Evolutionary conservation across 2,888 invertebrate genomes (phyloP), one percentile per base, ranked within the genome.

Genomic region (Baccha elongata): DNA sequence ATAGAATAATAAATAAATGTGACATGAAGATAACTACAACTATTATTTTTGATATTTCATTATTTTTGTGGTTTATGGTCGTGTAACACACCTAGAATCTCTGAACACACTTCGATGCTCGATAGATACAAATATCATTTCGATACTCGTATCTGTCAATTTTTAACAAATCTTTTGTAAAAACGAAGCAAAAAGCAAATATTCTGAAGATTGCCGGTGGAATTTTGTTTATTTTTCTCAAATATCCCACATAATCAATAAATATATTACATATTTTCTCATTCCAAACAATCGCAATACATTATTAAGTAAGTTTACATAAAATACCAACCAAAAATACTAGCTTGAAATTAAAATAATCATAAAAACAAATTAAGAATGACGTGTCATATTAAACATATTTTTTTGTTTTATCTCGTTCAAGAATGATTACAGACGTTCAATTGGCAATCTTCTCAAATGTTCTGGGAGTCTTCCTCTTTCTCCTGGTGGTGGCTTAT

Each of bases 381-480:
- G 83, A 83, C 83, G 83, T 83, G 83, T 83, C 83, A 72, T n/a
- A 44, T 50, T 19, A 50, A 21, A 48, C 3, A n/a, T n/a, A 29
- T 1, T 2, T 37, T 26, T 55, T 23, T 35, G 46, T 44, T 55
- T 68, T 68, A 46, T 55, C 40, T 55, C 29, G 21, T 21, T 72
- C 53, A 83, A 72, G 86, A 87, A 99, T 99, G 99, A 97, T 99
- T 86, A 97, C 98, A 1, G 99, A 99, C 89, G 95, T 99, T 44
- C 99, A 99, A 91, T 91, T 99, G 86, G 98, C 98, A 0, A 95
- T 99, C 73, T 97, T 99, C 92, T 97, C 98, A 85, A 99, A 99
- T 91, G 95, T 98, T 85, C 91, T 99, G 85, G 99, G 99, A 85
- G 98, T 99, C 2, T 95, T 96, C 0, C 92, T 97, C 40, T 97